Conservation (phyloP, 2,888 invertebrate genomes). For the Coelogynopora nodosa region DNA sequence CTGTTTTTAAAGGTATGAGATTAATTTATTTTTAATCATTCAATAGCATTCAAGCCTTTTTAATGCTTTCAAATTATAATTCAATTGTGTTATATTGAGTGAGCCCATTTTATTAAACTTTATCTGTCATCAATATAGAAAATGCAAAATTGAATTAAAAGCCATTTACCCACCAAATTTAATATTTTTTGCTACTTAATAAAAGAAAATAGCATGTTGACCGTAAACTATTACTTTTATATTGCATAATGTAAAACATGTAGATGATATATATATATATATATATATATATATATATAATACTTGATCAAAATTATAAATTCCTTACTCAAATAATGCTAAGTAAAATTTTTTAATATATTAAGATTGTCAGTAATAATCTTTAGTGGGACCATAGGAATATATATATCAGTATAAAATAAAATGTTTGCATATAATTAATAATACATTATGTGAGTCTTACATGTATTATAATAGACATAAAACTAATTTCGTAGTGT, state of each 20-base stretch:
- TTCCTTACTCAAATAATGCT: background rate
- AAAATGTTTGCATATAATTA: background rate
- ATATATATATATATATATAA: no score
- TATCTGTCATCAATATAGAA: no score
- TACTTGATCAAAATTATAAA: background rate
- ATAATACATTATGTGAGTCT: background rate
- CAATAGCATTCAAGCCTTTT: no score
- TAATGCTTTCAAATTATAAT: no score
- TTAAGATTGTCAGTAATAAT: background rate
- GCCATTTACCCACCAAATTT: no score
- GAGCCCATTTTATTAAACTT: no score
- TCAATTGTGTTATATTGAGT: no score
- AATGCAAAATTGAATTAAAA: no score
- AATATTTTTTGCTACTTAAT: no score
- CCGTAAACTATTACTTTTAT: background rate
- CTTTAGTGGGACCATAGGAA: background rate
- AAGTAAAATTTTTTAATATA: background rate
- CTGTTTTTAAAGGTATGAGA: no score
- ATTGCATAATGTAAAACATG: background rate
- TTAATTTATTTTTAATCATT: no score
- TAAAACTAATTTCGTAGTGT: background rate
- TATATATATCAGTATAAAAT: background rate
- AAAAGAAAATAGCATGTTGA: no score
- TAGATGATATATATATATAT: background rate
- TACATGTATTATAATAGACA: background rate